Evolutionary conservation across 2,113 vertebrate genomes (phyloP).

Genomic region (Pterocles orientalis): DNA sequence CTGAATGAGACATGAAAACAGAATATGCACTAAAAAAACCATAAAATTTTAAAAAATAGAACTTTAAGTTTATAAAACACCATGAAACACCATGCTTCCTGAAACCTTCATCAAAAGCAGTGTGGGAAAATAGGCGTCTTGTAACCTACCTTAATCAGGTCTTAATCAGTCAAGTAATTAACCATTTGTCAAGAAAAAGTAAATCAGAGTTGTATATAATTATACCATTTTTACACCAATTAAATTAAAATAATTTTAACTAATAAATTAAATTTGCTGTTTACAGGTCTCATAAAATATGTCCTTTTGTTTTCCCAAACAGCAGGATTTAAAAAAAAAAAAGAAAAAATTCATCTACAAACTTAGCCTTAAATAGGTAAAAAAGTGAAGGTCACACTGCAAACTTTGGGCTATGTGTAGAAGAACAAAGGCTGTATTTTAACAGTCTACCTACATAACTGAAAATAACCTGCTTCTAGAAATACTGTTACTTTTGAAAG

Average conservation of each 20-base stretch:
- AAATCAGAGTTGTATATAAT: neutral
- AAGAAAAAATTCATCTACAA: accelerated
- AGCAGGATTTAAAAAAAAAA: neutral
- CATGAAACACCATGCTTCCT: neutral
- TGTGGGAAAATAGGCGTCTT: neutral
- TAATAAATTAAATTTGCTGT: neutral
- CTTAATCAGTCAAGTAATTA: neutral
- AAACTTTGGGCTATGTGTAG: neutral
- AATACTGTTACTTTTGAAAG: neutral
- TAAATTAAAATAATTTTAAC: neutral
- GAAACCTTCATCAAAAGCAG: neutral
- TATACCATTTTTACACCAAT: neutral
- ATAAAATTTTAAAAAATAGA: neutral
- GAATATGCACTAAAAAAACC: neutral
- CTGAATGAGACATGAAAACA: slow-evolving; percentile 49
- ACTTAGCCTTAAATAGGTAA: neutral
- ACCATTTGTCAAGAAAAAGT: neutral
- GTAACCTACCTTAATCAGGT: neutral
- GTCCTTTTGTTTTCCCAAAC: neutral
- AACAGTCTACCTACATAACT: neutral
- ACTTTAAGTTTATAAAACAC: neutral
- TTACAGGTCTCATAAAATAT: neutral
- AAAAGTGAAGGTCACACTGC: neutral
- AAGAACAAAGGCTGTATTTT: neutral
- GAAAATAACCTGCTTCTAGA: neutral